Percentiles rank a stretch among this genome's conserved stretches.
These are phyloP conservation scores for Cacoxenus indagator DNA, from an alignment of 2,888 invertebrate species.

Conservation along the genomic window DNA sequence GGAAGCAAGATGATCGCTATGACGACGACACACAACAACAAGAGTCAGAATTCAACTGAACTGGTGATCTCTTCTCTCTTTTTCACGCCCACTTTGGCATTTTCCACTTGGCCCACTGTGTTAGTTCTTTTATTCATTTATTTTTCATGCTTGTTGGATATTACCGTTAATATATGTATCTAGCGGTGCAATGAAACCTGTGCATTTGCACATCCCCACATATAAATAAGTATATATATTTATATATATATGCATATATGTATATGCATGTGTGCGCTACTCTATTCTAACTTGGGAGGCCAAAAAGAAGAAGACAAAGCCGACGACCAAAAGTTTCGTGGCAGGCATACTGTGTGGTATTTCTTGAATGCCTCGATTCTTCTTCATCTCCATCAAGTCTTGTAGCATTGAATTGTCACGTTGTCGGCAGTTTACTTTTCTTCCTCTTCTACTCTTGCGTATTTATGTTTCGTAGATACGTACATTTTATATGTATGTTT, in stretches of 20 bases:
- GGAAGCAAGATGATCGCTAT: too few species aligned
- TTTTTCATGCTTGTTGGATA: constrained; percentile 42
- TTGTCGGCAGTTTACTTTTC: not conserved
- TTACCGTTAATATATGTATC: constrained; percentile 55
- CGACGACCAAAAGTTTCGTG: not conserved
- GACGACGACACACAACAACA: too few species aligned
- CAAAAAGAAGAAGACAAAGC: constrained; percentile 32
- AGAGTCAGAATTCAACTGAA: too few species aligned
- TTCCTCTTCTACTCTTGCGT: not conserved
- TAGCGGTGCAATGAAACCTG: not conserved
- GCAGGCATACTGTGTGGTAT: constrained; percentile 35
- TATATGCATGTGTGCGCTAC: constrained; percentile 45
- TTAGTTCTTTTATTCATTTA: not conserved
- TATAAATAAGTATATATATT: too few species aligned
- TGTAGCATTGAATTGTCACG: not conserved
- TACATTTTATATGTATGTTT: too few species aligned
- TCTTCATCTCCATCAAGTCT: not conserved
- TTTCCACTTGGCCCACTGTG: not conserved
- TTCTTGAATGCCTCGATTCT: not conserved
- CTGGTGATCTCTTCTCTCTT: too few species aligned
- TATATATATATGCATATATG: constrained; percentile 22
- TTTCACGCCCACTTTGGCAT: not conserved
- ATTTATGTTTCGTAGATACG: too few species aligned
- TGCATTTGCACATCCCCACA: not conserved
- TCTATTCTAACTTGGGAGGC: constrained; percentile 49